phyloP scores from a whole-genome alignment of 2,888 invertebrate species.

The Heliconius cydno region DNA sequence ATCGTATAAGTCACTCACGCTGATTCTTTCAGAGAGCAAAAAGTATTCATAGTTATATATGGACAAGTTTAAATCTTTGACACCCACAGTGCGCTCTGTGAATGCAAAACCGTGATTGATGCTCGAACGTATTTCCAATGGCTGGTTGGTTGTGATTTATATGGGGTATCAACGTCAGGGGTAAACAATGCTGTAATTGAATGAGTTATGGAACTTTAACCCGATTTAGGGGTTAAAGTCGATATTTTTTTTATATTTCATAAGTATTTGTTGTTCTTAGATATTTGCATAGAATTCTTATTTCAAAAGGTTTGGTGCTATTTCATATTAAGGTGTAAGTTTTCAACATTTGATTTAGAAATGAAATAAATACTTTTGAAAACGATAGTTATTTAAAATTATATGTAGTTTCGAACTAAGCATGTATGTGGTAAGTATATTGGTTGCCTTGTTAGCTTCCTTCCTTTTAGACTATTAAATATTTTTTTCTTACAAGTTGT shows the following conservation, averaged over 20 bases:
- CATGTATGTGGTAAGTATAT: not conserved
- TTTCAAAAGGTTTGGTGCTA: not conserved
- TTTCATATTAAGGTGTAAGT: not conserved
- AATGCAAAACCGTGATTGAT: constrained; percentile 29
- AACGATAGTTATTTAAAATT: no score
- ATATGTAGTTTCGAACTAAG: no score
- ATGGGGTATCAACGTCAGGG: constrained; percentile 8
- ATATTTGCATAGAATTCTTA: not conserved
- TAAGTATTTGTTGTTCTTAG: not conserved
- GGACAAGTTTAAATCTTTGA: constrained; percentile 72
- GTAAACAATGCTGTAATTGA: constrained; percentile 5
- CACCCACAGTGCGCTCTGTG: constrained; percentile 66
- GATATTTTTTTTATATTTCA: not conserved
- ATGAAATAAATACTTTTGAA: no score
- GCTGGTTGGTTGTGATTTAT: constrained; percentile 25
- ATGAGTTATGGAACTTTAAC: constrained; percentile 9
- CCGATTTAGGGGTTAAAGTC: not conserved
- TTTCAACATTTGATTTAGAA: not conserved
- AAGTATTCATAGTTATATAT: constrained; percentile 75
- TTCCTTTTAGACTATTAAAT: not conserved
- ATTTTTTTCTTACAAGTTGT: not conserved
- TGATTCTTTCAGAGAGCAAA: constrained; percentile 69
- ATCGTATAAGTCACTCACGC: constrained; percentile 65
- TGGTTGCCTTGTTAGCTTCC: not conserved
- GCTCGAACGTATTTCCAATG: constrained; percentile 21